Evolutionary conservation across 1,140 invertebrate species (phyloP), one percentile per base, ranked within the genome.

Genomic region (Drosophila santomea): DNA sequence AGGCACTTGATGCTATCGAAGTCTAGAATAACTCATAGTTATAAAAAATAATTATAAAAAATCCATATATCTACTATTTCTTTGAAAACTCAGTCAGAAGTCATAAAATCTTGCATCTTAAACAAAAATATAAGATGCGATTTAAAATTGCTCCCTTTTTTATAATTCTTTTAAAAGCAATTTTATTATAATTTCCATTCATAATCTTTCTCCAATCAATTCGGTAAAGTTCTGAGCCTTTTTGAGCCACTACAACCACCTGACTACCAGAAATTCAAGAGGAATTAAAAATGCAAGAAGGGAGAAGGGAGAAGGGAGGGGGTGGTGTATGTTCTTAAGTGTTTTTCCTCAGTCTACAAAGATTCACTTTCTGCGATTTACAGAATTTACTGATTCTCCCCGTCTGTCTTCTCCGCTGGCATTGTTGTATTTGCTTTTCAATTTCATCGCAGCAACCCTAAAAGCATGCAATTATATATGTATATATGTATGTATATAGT

Each of bases 391-490:
- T 23, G 55, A 52, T 51, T 47, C 15, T 38, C 28, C 36, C 35
- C 38, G 41, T 58, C 56, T 48, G 15, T 23, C 39, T 44, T 32
- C 48, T 15, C 15, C 17, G 32, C 50, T 35, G 15, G 28, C 64
- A 50, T 74, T 75, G 73, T 75, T 76, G 78, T 68, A 63, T 63
- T 48, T 66, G 56, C 79, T 66, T 83, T 88, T 84, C 79, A 69
- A 89, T 83, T 86, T 57, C 43, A 58, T 20, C 39, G 43, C 38
- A 83, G 59, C 81, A 84, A 83, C 83, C 83, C 83, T 73, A 89
- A 79, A 84, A 89, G 84, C 73, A 71, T 89, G 83, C 83, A 88
- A 88, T 89, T 88, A 88, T 51, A 35, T 50, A 35, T 45, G 17
- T 45, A 62, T 5, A 11, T 10, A 23, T 11, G 1, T 48, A 28